Percentiles rank a stretch among this genome's conserved stretches.
Evolutionary conservation across 64 coral and sea anemone species (phyloP).

Genomic region (Pocillopora verrucosa): DNA sequence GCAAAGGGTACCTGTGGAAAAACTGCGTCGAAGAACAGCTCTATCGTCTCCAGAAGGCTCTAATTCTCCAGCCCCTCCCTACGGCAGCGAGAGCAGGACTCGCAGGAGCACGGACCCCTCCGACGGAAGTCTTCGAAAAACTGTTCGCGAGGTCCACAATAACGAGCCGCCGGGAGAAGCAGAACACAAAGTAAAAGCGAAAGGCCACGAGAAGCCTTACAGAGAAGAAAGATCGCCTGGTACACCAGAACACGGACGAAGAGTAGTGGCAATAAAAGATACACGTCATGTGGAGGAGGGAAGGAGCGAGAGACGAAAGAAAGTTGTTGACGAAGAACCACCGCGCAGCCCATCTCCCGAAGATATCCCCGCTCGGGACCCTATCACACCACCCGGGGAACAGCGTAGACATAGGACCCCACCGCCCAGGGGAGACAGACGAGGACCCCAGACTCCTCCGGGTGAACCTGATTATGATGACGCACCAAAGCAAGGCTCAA

Average conservation of each 20-base stretch:
- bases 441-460: slow-evolving; percentile 50
- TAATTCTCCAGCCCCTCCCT: neutral
- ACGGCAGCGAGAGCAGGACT: neutral
- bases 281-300: slow-evolving; percentile 34
- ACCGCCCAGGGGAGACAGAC: slow-evolving; percentile 16
- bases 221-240: neutral
- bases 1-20: neutral
- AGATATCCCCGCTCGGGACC: slow-evolving; percentile 15
- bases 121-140: slow-evolving; percentile 19
- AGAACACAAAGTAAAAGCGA: neutral
- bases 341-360: slow-evolving; percentile 46
- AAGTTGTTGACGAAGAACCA: neutral
- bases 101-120: slow-evolving; percentile 6
- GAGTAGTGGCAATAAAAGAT: slow-evolving; percentile 7
- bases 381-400: slow-evolving; percentile 23
- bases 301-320: slow-evolving; percentile 7
- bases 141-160: neutral
- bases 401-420: slow-evolving; percentile 9
- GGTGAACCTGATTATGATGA: slow-evolving; percentile 37
- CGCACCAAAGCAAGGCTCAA: neutral
- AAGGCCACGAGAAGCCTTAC: slow-evolving; percentile 14
- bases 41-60: slow-evolving; percentile 15
- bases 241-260: neutral
- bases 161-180: neutral
- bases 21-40: slow-evolving; percentile 3